Percentiles rank a stretch among this genome's conserved stretches.
phyloP scores from a whole-genome alignment of 2,113 vertebrate species.

The Amphiprion percula region DNA sequence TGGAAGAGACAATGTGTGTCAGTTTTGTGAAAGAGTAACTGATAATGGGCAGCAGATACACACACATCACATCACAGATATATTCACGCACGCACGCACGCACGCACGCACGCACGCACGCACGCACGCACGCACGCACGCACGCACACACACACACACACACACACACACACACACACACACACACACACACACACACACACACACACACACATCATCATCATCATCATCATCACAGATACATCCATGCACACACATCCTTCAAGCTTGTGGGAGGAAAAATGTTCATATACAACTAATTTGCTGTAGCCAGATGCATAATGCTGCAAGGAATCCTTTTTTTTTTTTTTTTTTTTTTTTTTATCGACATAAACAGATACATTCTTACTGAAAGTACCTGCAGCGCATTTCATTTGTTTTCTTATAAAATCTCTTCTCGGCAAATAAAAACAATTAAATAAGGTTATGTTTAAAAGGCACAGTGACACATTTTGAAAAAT shows the following conservation, averaged over 20 bases:
- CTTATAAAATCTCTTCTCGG: too few species aligned
- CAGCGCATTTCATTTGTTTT: neutral
- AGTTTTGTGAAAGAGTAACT: neutral
- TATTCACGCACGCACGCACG: neutral
- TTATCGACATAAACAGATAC: neutral
- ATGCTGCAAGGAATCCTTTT: neutral
- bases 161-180: too few species aligned
- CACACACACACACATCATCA: neutral
- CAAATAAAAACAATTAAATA: too few species aligned
- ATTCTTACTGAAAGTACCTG: neutral
- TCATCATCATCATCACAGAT: neutral
- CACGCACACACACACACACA: too few species aligned
- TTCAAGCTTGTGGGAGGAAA: neutral
- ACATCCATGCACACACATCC: neutral
- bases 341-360: too few species aligned
- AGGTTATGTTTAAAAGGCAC: too few species aligned
- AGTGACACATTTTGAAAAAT: too few species aligned
- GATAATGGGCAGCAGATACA: slow-evolving; percentile 16
- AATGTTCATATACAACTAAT: slow-evolving; percentile 4
- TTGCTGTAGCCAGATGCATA: neutral
- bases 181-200: neutral
- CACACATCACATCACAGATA: slow-evolving; percentile 8
- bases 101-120: too few species aligned
- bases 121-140: too few species aligned
- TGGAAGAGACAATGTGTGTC: slow-evolving; percentile 34